These are phyloP conservation scores for Montipora capricornis DNA, from an alignment of 64 coral and sea anemone genomes.

Conservation along the genomic window DNA sequence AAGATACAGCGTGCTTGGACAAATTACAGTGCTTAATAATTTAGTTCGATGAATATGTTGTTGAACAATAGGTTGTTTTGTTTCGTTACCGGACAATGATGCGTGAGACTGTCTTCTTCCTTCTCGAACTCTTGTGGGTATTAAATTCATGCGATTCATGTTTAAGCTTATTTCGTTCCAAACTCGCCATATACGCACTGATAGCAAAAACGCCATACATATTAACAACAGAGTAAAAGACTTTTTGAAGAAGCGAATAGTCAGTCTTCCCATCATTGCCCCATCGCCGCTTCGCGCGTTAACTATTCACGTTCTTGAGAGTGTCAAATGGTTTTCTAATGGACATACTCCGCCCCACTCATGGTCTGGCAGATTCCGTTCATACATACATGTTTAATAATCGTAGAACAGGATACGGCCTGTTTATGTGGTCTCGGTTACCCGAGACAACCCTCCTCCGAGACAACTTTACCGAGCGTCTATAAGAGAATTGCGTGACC, in stretches of 20 bases:
- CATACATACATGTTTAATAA: too few relatives aligned
- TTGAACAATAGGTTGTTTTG: background rate
- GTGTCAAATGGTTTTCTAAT: too few relatives aligned
- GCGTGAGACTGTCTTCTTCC: background rate
- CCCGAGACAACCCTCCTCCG: too few relatives aligned
- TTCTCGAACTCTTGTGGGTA: background rate
- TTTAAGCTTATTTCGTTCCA: conserved; percentile 38
- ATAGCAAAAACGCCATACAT: conserved; percentile 30
- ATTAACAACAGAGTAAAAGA: conserved; percentile 23
- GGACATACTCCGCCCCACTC: too few relatives aligned
- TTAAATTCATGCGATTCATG: background rate
- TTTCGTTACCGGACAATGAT: background rate
- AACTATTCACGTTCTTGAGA: too few relatives aligned
- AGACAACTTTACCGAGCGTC: too few relatives aligned
- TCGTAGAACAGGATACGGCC: too few relatives aligned
- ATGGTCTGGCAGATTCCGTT: too few relatives aligned
- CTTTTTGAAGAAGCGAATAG: conserved; percentile 24
- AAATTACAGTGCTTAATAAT: conserved; percentile 31
- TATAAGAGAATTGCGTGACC: too few relatives aligned
- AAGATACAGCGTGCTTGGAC: conserved; percentile 40
- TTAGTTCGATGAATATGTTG: conserved; percentile 43
- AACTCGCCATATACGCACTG: conserved; percentile 28
- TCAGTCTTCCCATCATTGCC: background rate
- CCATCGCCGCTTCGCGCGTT: background rate
- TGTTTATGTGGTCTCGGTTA: too few relatives aligned